Base-by-base conservation (phyloP, 2,113 vertebrate species). In the Melanotaenia duboulayi region DNA sequence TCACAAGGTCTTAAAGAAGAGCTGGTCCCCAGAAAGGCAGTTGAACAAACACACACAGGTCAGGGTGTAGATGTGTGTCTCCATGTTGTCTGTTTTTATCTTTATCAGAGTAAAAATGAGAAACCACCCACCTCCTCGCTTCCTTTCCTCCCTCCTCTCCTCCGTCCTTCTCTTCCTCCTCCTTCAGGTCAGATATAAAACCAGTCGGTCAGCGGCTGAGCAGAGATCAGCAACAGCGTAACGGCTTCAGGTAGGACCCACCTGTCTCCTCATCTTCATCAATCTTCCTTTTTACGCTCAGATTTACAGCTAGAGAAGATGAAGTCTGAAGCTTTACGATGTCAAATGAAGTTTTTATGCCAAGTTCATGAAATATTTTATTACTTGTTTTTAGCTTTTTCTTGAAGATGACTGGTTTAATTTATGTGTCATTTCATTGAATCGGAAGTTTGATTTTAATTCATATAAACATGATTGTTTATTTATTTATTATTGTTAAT, bases 81-180 rank as follows among this genome's bases (percentile, higher is more conserved):
- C 25, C 73, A 60, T 64, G 59, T 71, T 72, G 77, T 85, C 82
- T 81, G 82, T 59, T 72, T 82, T 68, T 56, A 55, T 81, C 59
- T 60, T 44, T 20, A 72, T 87, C 77, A 83, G 48, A 78, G 60
- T 7, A 49, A 55, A 71, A 79, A 62, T 19, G 22, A 86, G 78
- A 60, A 80, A 68, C 50, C 32, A 58, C 39, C 55, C 71, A 22
- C 48, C 24, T 24, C 68, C 51, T 35, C 25, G 17, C 48, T 17
- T 65, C 67, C 64, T 48, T 37, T 11, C 39, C 44, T 5, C 23
- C 70, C 59, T 44, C 20, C 55, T 13, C 59, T 17, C 56, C 23
- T 24, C 56, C 7, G 7, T 46, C 25, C 42, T 35, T 19, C 22
- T 19, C n/a, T 23, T 13, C 44, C 40, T 59, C 65, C 73, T 62